These are phyloP conservation scores for Calidris pugnax DNA, from an alignment of 2,113 vertebrate species.

Conservation along the genomic window DNA sequence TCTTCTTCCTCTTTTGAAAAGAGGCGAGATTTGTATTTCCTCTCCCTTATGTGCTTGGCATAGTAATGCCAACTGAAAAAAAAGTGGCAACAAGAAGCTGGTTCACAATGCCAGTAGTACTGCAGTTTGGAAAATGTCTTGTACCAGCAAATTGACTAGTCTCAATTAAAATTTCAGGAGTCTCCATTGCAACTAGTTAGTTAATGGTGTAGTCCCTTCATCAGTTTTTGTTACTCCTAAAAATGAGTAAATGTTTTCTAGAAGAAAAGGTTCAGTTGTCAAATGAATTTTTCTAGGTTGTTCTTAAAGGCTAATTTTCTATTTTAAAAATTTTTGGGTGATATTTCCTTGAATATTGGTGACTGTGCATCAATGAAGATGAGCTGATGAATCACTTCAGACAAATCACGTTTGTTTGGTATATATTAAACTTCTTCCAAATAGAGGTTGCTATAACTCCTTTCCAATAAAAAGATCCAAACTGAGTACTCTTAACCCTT, in stretches of 20 bases:
- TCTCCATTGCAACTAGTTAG: background rate
- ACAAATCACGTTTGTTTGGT: background rate
- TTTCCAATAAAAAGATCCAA: background rate
- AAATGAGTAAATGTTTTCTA: background rate
- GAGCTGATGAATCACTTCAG: background rate
- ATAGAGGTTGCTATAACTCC: background rate
- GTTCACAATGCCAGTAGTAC: background rate
- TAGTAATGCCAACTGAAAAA: background rate
- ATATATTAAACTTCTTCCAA: background rate
- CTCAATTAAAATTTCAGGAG: background rate
- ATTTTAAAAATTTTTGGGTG: background rate
- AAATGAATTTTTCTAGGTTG: background rate
- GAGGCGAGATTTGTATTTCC: conserved; percentile 26
- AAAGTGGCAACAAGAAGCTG: background rate
- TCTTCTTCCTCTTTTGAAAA: background rate
- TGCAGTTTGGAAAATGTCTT: background rate
- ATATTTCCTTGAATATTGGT: background rate
- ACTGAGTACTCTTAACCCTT: background rate
- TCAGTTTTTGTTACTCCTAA: background rate
- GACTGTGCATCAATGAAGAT: background rate
- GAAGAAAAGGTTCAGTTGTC: background rate
- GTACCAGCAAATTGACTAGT: background rate
- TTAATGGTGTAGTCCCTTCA: background rate
- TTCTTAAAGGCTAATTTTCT: background rate
- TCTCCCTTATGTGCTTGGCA: conserved; percentile 1